Evolutionary conservation across 2,888 invertebrate genomes (phyloP).

Genomic region (Lasioglossum villosulum): DNA sequence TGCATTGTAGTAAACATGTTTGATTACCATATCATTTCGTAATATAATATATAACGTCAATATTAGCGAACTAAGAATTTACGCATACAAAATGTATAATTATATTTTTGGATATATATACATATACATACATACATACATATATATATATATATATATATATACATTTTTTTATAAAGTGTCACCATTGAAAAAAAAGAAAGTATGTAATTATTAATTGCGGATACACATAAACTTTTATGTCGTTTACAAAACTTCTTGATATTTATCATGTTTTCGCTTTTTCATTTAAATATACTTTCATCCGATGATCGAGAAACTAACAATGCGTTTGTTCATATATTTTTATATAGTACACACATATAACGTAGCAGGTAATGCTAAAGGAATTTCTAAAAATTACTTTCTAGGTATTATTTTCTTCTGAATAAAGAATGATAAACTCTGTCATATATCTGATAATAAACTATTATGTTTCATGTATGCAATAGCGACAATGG

Average conservation of each 20-base stretch:
- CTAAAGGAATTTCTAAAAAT: neutral
- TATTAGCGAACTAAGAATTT: slow-evolving; percentile 6
- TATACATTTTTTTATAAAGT: neutral
- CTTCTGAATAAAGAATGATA: neutral
- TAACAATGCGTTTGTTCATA: neutral
- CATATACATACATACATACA: neutral
- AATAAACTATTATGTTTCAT: slow-evolving; percentile 32
- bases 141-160: neutral
- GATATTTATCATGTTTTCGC: neutral
- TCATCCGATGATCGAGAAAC: neutral
- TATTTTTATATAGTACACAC: neutral
- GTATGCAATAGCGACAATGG: slow-evolving; percentile 73
- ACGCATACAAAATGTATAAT: neutral
- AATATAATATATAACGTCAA: neutral
- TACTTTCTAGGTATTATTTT: neutral
- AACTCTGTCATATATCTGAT: slow-evolving; percentile 1
- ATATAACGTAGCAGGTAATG: neutral
- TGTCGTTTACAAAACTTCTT: neutral
- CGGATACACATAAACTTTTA: slow-evolving; percentile 1
- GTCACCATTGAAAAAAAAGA: neutral
- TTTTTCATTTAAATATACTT: neutral
- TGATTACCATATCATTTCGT: slow-evolving; percentile 14
- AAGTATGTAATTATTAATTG: slow-evolving; percentile 3
- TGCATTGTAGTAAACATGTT: slow-evolving; percentile 13
- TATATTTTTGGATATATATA: neutral